Conservation (phyloP, 2,797 vertebrate genomes). For the Australoheros facetus region DNA sequence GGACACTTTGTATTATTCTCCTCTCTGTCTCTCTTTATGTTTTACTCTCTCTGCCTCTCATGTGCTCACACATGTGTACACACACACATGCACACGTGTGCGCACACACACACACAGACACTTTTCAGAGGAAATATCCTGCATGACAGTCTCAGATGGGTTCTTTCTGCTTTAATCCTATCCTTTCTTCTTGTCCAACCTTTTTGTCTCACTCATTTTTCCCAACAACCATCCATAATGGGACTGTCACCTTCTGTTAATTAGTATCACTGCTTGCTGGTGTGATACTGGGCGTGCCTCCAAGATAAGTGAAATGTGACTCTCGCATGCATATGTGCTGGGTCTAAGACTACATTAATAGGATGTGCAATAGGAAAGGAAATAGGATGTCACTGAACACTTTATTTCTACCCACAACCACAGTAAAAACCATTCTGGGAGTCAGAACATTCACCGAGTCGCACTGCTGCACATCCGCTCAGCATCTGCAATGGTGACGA, state of each 20-base stretch:
- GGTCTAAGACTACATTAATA: background rate
- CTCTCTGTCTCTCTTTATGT: background rate
- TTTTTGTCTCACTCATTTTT: conserved; percentile 3
- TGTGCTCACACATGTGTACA: background rate
- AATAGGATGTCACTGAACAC: background rate
- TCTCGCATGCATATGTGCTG: background rate
- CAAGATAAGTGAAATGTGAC: conserved; percentile 3
- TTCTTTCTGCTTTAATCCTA: conserved; percentile 1
- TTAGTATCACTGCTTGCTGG: background rate
- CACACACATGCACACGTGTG: background rate
- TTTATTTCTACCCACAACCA: conserved; percentile 1
- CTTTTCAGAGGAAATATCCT: conserved; percentile 26
- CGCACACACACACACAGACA: background rate
- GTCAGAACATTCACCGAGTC: background rate
- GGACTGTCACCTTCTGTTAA: background rate
- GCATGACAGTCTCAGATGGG: background rate
- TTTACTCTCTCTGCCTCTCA: background rate
- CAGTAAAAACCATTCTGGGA: background rate
- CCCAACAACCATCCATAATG: background rate
- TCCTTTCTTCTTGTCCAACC: conserved; percentile 8
- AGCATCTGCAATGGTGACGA: conserved; percentile 3
- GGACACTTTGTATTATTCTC: conserved; percentile 48
- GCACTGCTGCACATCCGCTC: background rate
- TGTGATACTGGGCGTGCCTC: background rate
- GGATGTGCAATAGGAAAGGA: background rate